Conservation (phyloP, 2,113 vertebrate genomes). For the Melanerpes formicivorus region DNA sequence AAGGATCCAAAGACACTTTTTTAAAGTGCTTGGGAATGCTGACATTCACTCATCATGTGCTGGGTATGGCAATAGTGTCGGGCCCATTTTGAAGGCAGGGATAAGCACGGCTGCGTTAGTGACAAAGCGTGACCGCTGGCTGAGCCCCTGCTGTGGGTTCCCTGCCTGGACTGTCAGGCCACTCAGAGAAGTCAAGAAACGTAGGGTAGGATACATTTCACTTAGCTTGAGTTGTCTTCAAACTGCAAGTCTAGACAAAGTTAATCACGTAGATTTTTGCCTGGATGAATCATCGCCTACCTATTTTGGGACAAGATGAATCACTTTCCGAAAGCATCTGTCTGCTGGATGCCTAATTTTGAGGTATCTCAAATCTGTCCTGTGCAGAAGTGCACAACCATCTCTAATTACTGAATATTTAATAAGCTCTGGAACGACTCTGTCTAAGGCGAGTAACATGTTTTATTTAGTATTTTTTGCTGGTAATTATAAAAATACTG, state of each 20-base stretch:
- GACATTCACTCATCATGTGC: neutral
- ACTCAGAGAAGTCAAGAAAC: neutral
- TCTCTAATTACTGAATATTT: neutral
- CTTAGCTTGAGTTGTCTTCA: neutral
- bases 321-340: slow-evolving; percentile 23
- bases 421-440: neutral
- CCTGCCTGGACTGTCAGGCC: neutral
- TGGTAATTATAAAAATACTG: neutral
- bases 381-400: neutral
- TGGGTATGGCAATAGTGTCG: neutral
- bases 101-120: neutral
- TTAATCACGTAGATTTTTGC: neutral
- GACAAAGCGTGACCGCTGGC: neutral
- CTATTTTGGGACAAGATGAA: slow-evolving; percentile 42
- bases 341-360: slow-evolving; percentile 16
- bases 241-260: slow-evolving; percentile 36
- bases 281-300: slow-evolving; percentile 48
- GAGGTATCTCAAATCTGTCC: neutral
- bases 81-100: neutral
- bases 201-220: neutral
- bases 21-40: slow-evolving; percentile 21
- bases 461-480: neutral
- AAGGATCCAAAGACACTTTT: neutral
- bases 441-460: neutral
- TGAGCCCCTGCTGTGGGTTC: neutral